Percentiles rank a stretch among this genome's conserved stretches.
These are phyloP conservation scores for Myotis brandtii DNA, from an alignment of 2,113 vertebrate species.

Conservation along the genomic window DNA sequence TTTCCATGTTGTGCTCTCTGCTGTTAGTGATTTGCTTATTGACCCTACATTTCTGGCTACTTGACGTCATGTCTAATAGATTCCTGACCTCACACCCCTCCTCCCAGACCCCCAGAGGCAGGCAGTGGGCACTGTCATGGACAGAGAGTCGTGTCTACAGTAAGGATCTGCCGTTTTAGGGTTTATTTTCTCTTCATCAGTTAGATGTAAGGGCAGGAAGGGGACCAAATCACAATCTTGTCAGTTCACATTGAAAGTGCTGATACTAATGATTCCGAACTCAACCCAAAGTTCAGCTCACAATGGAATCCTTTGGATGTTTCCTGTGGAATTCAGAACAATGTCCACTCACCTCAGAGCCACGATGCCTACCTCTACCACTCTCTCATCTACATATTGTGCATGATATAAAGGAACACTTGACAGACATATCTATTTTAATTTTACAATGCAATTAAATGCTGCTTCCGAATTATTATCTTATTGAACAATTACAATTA, in stretches of 20 bases:
- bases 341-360: not conserved
- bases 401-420: not conserved
- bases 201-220: not conserved
- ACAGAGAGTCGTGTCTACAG: not conserved
- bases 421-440: not conserved
- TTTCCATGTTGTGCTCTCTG: not conserved
- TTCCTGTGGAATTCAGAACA: not conserved
- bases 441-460: not conserved
- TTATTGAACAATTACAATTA: not conserved
- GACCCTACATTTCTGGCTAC: not conserved
- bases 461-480: not conserved
- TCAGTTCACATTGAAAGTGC: not conserved
- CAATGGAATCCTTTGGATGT: rapidly evolving
- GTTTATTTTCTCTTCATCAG: not conserved
- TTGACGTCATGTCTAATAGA: not conserved
- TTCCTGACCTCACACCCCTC: not conserved
- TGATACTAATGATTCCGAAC: not conserved
- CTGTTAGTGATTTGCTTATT: not conserved
- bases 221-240: not conserved
- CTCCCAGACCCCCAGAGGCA: rapidly evolving
- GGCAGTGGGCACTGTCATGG: not conserved
- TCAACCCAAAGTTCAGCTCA: not conserved
- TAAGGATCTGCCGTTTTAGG: not conserved
- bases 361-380: not conserved
- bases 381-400: not conserved